These are phyloP conservation scores for Cygnus buccinator DNA, from an alignment of 2,113 vertebrate genomes.

Conservation along the genomic window DNA sequence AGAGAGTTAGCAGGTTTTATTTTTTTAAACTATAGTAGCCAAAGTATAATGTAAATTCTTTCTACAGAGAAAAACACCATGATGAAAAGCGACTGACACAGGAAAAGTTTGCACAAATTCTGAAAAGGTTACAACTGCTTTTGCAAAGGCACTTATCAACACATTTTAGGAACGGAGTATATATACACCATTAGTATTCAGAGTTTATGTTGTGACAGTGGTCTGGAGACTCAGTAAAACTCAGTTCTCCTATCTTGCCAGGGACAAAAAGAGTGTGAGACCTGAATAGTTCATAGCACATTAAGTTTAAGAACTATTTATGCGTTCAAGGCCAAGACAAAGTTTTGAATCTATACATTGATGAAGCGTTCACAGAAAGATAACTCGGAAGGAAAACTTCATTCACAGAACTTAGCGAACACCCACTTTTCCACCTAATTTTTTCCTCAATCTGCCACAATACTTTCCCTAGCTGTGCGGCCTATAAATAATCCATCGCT, in stretches of 20 bases:
- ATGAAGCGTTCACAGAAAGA: neutral
- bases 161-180: neutral
- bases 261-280: neutral
- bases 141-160: neutral
- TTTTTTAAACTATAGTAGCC: neutral
- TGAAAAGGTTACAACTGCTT: neutral
- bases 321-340: neutral
- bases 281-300: neutral
- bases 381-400: neutral
- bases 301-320: neutral
- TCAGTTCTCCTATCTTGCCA: neutral
- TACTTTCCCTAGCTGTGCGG: neutral
- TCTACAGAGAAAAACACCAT: neutral
- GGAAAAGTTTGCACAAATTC: neutral
- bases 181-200: neutral
- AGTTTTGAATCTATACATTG: neutral
- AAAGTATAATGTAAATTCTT: neutral
- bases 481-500: neutral
- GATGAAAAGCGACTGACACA: neutral
- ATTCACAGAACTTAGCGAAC: neutral
- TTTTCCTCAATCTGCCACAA: neutral
- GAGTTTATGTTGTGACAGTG: neutral
- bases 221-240: neutral
- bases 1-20: neutral
- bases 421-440: neutral